A percentile compares a stretch with the other conserved stretches of the same genome.
Conservation (phyloP, 2,888 invertebrate species). For the Tortricodes alternella region DNA sequence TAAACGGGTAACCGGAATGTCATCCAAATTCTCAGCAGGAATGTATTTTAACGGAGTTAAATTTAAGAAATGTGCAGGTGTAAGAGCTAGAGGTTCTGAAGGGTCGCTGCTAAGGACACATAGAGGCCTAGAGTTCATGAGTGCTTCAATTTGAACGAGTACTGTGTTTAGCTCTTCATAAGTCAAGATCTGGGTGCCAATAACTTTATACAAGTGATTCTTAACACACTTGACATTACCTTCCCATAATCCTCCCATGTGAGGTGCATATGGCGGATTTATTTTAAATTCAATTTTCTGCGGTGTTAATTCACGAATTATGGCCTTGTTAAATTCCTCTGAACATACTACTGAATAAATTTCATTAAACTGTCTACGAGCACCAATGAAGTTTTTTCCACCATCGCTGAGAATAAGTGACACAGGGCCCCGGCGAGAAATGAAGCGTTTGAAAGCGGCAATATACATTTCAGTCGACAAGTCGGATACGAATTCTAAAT, state of each 20-base stretch:
- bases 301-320: neutral
- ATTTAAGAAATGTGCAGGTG: neutral
- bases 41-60: neutral
- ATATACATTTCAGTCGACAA: neutral
- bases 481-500: neutral
- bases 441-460: neutral
- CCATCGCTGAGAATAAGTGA: neutral
- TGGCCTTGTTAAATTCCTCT: neutral
- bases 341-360: neutral
- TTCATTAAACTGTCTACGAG: neutral
- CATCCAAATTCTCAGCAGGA: neutral
- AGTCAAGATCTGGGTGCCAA: neutral
- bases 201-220: neutral
- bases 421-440: neutral
- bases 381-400: neutral
- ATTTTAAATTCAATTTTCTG: neutral
- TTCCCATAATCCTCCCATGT: constrained; percentile 3
- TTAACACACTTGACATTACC: constrained; percentile 2
- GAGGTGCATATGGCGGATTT: neutral
- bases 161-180: neutral
- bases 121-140: too few relatives aligned
- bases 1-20: neutral
- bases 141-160: neutral
- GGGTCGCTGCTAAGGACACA: neutral
- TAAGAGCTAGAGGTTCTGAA: neutral